Evolutionary conservation across 64 coral and sea anemone species (phyloP).

Genomic region (Exaiptasia diaphana): DNA sequence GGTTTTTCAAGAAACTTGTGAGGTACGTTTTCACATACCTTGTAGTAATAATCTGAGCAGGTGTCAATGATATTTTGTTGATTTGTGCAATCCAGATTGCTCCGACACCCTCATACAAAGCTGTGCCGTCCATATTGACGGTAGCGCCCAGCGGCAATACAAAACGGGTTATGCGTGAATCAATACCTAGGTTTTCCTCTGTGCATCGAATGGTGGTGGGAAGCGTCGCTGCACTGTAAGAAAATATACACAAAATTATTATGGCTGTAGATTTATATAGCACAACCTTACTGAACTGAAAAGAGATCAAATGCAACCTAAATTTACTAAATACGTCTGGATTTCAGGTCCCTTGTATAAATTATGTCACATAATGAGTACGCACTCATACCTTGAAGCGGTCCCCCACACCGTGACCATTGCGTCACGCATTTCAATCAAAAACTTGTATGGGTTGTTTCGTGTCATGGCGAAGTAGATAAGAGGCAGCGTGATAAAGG

Average conservation of each 20-base stretch:
- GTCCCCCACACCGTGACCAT: conserved; percentile 76
- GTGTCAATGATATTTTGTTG: conserved; percentile 40
- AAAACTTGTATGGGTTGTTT: conserved; percentile 69
- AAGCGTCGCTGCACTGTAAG: conserved; percentile 52
- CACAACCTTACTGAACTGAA: too few species aligned
- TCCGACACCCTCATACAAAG: conserved; percentile 66
- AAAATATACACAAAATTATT: not conserved
- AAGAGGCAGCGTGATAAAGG: conserved; percentile 46
- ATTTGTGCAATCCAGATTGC: conserved; percentile 75
- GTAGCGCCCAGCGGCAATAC: conserved; percentile 68
- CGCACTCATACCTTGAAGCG: conserved; percentile 66
- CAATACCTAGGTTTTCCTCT: conserved; percentile 59
- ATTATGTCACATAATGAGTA: too few species aligned
- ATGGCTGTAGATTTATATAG: too few species aligned
- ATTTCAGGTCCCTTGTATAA: too few species aligned
- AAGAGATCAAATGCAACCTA: too few species aligned
- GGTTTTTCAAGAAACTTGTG: too few species aligned
- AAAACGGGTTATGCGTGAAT: conserved; percentile 58
- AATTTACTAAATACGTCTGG: too few species aligned
- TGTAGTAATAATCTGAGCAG: conserved; percentile 64
- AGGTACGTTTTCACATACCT: conserved; percentile 21
- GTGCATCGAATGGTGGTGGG: conserved; percentile 69
- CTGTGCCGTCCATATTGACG: conserved; percentile 79
- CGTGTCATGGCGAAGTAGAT: conserved; percentile 67
- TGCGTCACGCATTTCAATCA: conserved; percentile 55